phyloP scores from a whole-genome alignment of 2,888 invertebrate species.

The Drosophila nigricruria region DNA sequence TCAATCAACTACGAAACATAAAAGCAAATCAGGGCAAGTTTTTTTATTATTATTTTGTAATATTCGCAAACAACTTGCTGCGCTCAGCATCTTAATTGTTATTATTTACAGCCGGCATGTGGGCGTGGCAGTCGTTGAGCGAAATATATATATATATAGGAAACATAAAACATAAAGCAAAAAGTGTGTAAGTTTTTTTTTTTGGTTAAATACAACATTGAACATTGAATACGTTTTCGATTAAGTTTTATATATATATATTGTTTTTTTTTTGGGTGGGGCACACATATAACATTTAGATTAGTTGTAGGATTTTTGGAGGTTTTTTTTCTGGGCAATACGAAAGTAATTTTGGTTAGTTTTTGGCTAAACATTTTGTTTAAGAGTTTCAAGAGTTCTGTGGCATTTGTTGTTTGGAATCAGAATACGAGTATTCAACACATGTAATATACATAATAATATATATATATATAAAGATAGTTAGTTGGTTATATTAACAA shows the following conservation, averaged over 20 bases:
- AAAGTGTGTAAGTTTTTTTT: conserved; percentile 39
- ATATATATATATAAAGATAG: conserved; percentile 42
- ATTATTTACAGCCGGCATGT: conserved; percentile 60
- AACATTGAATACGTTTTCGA: conserved; percentile 74
- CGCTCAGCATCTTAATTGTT: conserved; percentile 49
- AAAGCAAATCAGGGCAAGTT: conserved; percentile 44
- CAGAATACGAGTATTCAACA: conserved; percentile 66
- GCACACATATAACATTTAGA: conserved; percentile 51
- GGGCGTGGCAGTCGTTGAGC: conserved; percentile 60
- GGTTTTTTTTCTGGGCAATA: conserved; percentile 51
- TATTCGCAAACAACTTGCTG: conserved; percentile 54
- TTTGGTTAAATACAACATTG: conserved; percentile 74
- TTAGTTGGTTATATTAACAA: conserved; percentile 60
- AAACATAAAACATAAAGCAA: conserved; percentile 50
- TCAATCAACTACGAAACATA: conserved; percentile 56
- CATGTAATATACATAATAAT: conserved; percentile 46
- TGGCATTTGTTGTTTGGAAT: conserved; percentile 63
- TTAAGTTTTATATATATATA: conserved; percentile 38
- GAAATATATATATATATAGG: conserved; percentile 29
- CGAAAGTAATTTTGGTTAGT: conserved; percentile 39
- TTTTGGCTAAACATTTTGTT: conserved; percentile 49
- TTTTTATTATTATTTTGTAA: conserved; percentile 7
- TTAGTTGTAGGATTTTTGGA: conserved; percentile 34
- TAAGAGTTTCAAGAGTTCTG: conserved; percentile 32
- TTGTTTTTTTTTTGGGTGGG: conserved; percentile 6